These are phyloP conservation scores for Pyrochroa serraticornis DNA, from an alignment of 2,888 invertebrate genomes.

Conservation along the genomic window DNA sequence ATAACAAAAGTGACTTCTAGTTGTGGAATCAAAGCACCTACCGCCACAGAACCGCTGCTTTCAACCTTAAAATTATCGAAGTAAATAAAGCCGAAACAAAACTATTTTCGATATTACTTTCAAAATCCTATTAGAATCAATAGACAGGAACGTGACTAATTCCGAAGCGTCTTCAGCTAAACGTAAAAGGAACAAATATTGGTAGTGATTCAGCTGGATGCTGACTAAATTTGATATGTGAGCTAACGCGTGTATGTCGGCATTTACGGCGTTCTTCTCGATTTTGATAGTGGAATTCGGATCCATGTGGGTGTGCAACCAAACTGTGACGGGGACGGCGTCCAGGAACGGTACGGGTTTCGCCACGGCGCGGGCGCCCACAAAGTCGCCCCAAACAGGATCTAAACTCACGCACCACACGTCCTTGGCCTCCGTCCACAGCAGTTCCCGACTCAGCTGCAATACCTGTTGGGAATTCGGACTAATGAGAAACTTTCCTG, in stretches of 20 bases:
- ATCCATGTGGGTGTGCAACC: slow-evolving; percentile 69
- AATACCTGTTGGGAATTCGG: slow-evolving; percentile 39
- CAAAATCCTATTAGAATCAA: slow-evolving; percentile 77
- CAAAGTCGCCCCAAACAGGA: slow-evolving; percentile 93
- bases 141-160: slow-evolving; percentile 76
- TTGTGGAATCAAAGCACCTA: slow-evolving; percentile 83
- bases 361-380: slow-evolving; percentile 78
- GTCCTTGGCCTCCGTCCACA: slow-evolving; percentile 86
- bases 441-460: slow-evolving; percentile 52
- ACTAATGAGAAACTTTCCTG: no score
- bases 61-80: slow-evolving; percentile 45
- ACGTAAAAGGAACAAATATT: slow-evolving; percentile 86
- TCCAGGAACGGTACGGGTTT: slow-evolving; percentile 82
- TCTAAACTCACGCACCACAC: slow-evolving; percentile 89
- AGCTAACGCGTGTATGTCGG: slow-evolving; percentile 80
- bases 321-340: slow-evolving; percentile 85
- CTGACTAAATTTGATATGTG: slow-evolving; percentile 85
- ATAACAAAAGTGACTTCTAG: slow-evolving; percentile 87
- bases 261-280: slow-evolving; percentile 49
- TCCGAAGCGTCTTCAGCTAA: slow-evolving; percentile 82
- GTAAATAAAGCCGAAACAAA: background rate
- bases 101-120: slow-evolving; percentile 60
- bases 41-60: slow-evolving; percentile 64
- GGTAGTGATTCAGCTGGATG: slow-evolving; percentile 92
- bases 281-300: slow-evolving; percentile 53